Evolutionary conservation across 2,888 invertebrate genomes (phyloP).

Genomic region (Platycnemis pennipes): DNA sequence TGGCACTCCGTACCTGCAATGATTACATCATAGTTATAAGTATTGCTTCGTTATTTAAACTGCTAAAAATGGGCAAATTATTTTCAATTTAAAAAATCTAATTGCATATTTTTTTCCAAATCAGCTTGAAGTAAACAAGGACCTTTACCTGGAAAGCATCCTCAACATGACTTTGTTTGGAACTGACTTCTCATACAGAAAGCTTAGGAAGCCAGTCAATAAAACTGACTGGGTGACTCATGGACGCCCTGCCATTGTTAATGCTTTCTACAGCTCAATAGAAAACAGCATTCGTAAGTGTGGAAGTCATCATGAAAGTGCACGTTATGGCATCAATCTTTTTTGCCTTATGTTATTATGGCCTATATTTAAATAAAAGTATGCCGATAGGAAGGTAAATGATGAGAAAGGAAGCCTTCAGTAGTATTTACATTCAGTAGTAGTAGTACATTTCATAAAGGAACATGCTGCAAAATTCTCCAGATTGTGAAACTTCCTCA

Average conservation of each 20-base stretch:
- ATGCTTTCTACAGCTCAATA: conserved; percentile 92
- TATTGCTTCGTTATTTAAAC: too few relatives aligned
- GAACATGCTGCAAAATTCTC: too few relatives aligned
- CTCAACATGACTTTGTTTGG: conserved; percentile 90
- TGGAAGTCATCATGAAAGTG: conserved; percentile 69
- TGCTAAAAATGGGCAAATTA: too few relatives aligned
- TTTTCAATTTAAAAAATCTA: background rate
- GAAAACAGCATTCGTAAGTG: conserved; percentile 93
- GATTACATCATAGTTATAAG: background rate
- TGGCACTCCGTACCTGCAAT: background rate
- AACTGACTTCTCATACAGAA: conserved; percentile 88
- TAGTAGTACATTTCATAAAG: too few relatives aligned
- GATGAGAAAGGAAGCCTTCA: too few relatives aligned
- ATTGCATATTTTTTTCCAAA: background rate
- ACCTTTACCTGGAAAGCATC: conserved; percentile 88
- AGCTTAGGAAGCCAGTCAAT: conserved; percentile 89
- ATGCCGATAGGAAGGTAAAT: too few relatives aligned
- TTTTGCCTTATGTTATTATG: too few relatives aligned
- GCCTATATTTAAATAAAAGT: too few relatives aligned
- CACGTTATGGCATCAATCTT: too few relatives aligned
- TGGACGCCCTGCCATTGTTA: conserved; percentile 91
- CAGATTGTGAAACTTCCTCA: too few relatives aligned
- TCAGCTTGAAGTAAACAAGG: conserved; percentile 86
- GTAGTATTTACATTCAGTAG: too few relatives aligned
- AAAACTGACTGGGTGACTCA: conserved; percentile 93